phyloP scores from a whole-genome alignment of 2,113 vertebrate species.

The Acanthochromis polyacanthus region DNA sequence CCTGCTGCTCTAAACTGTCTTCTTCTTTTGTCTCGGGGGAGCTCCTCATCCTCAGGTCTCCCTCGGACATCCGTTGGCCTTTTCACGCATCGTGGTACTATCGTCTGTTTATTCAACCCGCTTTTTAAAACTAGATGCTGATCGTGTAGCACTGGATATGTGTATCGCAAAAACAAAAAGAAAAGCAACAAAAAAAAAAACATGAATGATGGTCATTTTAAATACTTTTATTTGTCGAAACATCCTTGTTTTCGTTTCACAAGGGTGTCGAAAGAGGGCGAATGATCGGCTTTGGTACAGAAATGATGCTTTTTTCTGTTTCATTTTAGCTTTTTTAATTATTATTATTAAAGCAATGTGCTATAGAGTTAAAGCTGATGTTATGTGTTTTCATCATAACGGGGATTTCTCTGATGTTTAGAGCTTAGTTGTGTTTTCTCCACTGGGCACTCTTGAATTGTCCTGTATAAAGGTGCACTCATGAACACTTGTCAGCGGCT shows the following conservation, averaged over 20 bases:
- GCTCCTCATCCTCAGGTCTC: slow-evolving; percentile 12
- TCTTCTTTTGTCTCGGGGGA: slow-evolving; percentile 66
- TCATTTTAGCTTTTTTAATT: slow-evolving; percentile 46
- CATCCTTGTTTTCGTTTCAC: slow-evolving; percentile 33
- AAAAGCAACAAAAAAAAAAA: background rate
- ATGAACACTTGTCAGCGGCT: slow-evolving; percentile 83
- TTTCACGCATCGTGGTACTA: slow-evolving; percentile 80
- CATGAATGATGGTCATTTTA: slow-evolving; percentile 55
- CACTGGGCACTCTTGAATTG: slow-evolving; percentile 85
- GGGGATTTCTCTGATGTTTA: slow-evolving; percentile 81
- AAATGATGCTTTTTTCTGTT: slow-evolving; percentile 59
- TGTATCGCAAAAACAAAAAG: slow-evolving; percentile 50
- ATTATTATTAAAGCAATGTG: slow-evolving; percentile 47
- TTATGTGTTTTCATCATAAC: slow-evolving; percentile 77
- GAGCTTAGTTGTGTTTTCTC: slow-evolving; percentile 84
- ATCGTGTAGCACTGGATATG: slow-evolving; percentile 75
- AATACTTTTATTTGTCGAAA: slow-evolving; percentile 54
- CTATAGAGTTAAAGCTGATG: slow-evolving; percentile 62
- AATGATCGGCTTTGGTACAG: slow-evolving; percentile 70
- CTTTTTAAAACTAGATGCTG: slow-evolving; percentile 75
- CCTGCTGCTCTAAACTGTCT: slow-evolving; percentile 89
- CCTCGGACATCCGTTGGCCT: slow-evolving; percentile 76
- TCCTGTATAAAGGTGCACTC: slow-evolving; percentile 86
- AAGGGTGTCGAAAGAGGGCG: slow-evolving; percentile 44
- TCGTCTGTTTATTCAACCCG: slow-evolving; percentile 77